Evolutionary conservation across 2,888 invertebrate genomes (phyloP), one percentile per base, ranked within the genome.

Genomic region (Cactoblastis cactorum): DNA sequence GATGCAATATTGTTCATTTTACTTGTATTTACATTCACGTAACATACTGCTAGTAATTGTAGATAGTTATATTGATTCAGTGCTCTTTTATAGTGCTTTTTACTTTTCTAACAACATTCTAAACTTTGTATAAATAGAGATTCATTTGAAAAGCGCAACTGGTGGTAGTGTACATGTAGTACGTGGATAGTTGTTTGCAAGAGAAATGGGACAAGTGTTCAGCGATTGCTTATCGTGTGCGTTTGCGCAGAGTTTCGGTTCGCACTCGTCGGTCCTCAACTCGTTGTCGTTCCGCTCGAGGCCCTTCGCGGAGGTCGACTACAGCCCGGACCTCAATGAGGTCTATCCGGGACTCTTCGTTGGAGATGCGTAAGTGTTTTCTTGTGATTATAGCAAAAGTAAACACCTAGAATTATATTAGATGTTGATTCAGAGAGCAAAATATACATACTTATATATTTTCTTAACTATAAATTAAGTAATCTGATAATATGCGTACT

Each of bases 271-370:
- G 22, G 71, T 87, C 62, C 64, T 86, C 69, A 80, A 79, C 54
- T 78, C 86, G 43, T 62, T 87, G 61, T 76, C 86, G 33, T 72
- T 75, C 53, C 78, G 87, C 37, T 65, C 82, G 46, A 67, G 83
- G 51, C 77, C 81, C 2, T 77, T 79, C 57, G 69, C 77, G 35
- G 80, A 83, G 55, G 66, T 80, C 52, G 57, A 77, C 5, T 90
- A 91, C 69, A 83, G 80, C 58, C 80, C 94, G 38, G 94, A 95
- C 77, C 90, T 94, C 65, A 94, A 94, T 77, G 94, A 95, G 81
- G 95, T 95, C 45, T 95, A 94, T 77, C 93, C 94, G 51, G 92
- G 92, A 63, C 89, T 95, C 61, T 94, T 90, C 67, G 92, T 95
- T 61, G 95, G 95, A 53, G 94, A 95, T 86, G 93, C 91, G 95